A percentile compares a stretch with the other conserved stretches of the same genome.
phyloP scores from a whole-genome alignment of 2,113 vertebrate species.

The Corythornis cristatus region DNA sequence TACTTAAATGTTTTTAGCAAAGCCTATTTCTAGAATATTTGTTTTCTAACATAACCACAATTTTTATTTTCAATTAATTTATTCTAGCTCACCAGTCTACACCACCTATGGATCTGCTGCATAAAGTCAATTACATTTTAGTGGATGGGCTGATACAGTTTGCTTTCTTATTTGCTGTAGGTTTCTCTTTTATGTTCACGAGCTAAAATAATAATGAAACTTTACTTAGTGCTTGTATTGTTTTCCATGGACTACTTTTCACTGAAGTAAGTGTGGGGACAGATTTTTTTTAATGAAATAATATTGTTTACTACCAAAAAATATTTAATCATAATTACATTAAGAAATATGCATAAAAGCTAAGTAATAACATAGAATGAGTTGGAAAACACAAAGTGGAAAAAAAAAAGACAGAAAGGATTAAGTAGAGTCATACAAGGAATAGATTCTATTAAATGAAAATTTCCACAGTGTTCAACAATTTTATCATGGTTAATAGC shows the following conservation, averaged over 20 bases:
- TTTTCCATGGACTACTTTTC: conserved; percentile 64
- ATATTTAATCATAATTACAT: conserved; percentile 86
- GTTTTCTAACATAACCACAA: not conserved
- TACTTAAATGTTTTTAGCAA: not conserved
- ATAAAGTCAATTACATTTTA: not conserved
- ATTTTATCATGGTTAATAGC: conserved; percentile 89
- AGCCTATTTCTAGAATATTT: not conserved
- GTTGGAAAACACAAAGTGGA: conserved; percentile 74
- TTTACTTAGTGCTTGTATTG: conserved; percentile 57
- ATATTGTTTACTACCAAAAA: conserved; percentile 69
- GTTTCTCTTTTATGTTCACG: not conserved
- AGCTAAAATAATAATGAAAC: conserved; percentile 62
- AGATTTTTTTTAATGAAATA: conserved; percentile 57
- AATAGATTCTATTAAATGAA: conserved; percentile 88
- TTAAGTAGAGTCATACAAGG: conserved; percentile 86
- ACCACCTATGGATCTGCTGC: not conserved
- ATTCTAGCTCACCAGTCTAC: not conserved
- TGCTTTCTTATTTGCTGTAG: conserved; percentile 37
- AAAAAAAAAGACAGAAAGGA: conserved; percentile 77
- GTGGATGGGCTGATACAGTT: not conserved
- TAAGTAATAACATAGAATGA: conserved; percentile 84
- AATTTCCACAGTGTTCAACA: conserved; percentile 87
- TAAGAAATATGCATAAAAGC: conserved; percentile 83
- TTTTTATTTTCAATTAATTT: not conserved
- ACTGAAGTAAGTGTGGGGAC: conserved; percentile 23